phyloP scores from a whole-genome alignment of 2,113 vertebrate species.

The Silurus meridionalis region DNA sequence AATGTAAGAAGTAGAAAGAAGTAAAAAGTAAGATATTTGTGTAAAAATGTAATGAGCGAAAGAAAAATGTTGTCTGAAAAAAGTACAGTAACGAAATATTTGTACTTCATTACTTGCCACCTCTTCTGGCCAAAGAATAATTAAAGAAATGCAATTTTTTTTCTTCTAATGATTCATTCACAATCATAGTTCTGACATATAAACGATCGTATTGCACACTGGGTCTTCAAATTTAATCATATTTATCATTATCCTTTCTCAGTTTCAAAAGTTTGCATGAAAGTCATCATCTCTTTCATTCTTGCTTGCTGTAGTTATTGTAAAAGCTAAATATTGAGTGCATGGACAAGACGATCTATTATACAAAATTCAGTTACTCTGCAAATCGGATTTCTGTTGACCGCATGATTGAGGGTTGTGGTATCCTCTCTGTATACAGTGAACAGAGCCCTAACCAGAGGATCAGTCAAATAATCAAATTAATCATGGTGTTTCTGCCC shows the following conservation, averaged over 20 bases:
- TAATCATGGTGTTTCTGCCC: background rate
- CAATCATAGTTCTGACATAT: background rate
- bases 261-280: background rate
- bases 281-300: background rate
- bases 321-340: background rate
- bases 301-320: background rate
- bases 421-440: background rate
- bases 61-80: no score
- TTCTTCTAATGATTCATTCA: background rate
- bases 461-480: slow-evolving; percentile 13
- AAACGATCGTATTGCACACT: background rate
- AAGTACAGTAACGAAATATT: no score
- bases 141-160: background rate
- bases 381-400: background rate
- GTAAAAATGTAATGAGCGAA: no score
- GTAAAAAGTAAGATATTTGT: no score
- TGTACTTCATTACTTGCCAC: no score
- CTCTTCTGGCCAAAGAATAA: no score
- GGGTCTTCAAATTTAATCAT: no score
- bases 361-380: background rate
- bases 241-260: background rate
- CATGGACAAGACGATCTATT: background rate
- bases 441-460: slow-evolving; percentile 15
- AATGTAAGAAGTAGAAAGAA: background rate
- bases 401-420: background rate